Evolutionary conservation across 2,113 vertebrate genomes (phyloP).

Genomic region (Holacanthus passer): DNA sequence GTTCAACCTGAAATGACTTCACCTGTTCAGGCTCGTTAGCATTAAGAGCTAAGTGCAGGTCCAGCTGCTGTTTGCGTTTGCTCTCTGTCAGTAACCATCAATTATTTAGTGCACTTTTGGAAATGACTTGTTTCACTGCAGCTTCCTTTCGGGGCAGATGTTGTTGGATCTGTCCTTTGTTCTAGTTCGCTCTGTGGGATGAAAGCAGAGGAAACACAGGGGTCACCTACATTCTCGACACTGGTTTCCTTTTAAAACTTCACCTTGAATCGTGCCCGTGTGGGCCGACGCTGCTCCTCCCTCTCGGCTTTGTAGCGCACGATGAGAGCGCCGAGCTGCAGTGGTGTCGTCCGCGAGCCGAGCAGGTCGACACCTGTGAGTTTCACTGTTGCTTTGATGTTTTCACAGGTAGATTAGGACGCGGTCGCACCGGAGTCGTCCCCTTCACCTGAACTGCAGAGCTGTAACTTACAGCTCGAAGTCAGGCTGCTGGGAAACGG

Average conservation of each 20-base stretch:
- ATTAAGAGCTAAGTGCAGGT: not conserved
- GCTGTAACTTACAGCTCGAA: not conserved
- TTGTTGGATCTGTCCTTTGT: not conserved
- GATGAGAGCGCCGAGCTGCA: not conserved
- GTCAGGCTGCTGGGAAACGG: not conserved
- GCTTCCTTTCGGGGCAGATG: not conserved
- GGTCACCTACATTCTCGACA: constrained; percentile 39
- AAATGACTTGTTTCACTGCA: not conserved
- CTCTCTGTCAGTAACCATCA: not conserved
- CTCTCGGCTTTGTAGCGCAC: not conserved
- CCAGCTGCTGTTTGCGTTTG: not conserved
- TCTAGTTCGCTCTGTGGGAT: not conserved
- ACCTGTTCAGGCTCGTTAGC: not conserved
- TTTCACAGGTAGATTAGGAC: constrained; percentile 3
- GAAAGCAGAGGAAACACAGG: not conserved
- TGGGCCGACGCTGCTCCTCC: not conserved
- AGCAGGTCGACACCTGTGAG: constrained; percentile 6
- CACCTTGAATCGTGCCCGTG: constrained; percentile 28
- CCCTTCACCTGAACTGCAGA: not conserved
- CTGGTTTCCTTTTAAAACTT: constrained; percentile 39
- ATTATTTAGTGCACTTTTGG: too few species aligned
- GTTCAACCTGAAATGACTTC: not conserved
- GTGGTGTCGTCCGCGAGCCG: not conserved
- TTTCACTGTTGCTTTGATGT: constrained; percentile 4
- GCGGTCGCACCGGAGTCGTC: not conserved